These are phyloP conservation scores for Drosophila heteroneura DNA, from an alignment of 2,888 invertebrate genomes.

Conservation along the genomic window DNA sequence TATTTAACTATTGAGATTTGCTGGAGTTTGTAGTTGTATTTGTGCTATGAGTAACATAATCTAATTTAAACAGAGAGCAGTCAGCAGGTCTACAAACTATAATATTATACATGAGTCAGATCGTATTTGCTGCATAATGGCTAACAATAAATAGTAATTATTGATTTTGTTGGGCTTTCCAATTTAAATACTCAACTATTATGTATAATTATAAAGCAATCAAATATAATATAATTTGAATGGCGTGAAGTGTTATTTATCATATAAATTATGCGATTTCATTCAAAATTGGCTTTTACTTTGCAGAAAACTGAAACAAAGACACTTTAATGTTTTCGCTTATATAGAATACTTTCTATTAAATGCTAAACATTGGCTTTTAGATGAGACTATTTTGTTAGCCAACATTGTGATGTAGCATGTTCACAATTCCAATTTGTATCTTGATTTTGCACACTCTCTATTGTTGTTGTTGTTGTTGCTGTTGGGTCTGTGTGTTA, in stretches of 20 bases:
- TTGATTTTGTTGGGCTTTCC: neutral
- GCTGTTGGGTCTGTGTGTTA: constrained; percentile 4
- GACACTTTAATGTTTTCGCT: neutral
- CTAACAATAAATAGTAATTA: neutral
- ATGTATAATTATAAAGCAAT: constrained; percentile 4
- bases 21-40: neutral
- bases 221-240: neutral
- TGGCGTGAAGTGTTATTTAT: neutral
- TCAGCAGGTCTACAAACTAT: neutral
- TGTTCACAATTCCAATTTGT: constrained; percentile 31
- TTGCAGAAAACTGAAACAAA: neutral
- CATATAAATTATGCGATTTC: neutral
- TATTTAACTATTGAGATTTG: neutral
- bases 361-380: neutral
- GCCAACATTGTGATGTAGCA: constrained; percentile 29
- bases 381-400: constrained; percentile 18
- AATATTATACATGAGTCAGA: neutral
- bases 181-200: neutral
- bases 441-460: constrained; percentile 51
- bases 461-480: constrained; percentile 20
- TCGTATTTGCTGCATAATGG: neutral
- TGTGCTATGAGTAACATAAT: neutral
- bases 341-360: neutral
- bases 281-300: neutral
- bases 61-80: neutral